Percentiles rank a stretch among this genome's conserved stretches.
These are phyloP conservation scores for Zaprionus ghesquierei DNA, from an alignment of 1,140 invertebrate species.

Conservation along the genomic window DNA sequence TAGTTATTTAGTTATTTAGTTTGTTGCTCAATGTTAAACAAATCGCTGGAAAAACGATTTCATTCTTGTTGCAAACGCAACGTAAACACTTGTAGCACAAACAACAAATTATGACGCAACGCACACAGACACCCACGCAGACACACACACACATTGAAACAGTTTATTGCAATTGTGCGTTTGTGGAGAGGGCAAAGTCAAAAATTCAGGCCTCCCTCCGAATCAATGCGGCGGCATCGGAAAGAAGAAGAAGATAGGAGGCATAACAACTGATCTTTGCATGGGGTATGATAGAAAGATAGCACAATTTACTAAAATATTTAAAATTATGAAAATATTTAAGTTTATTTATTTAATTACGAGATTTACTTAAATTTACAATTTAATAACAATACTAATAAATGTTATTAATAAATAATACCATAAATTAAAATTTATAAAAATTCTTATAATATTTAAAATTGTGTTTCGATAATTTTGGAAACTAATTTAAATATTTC, in stretches of 20 bases:
- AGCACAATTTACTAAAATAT: no score
- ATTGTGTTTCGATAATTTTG: no score
- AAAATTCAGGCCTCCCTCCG: background rate
- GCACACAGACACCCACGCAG: background rate
- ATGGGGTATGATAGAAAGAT: no score
- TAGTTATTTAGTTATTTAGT: background rate
- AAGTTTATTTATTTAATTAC: no score
- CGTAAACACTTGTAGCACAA: slow-evolving; percentile 20
- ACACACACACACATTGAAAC: background rate
- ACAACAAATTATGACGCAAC: slow-evolving; percentile 25
- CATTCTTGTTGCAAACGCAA: slow-evolving; percentile 1
- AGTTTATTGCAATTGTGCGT: slow-evolving; percentile 10
- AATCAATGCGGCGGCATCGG: background rate
- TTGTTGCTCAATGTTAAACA: slow-evolving; percentile 12
- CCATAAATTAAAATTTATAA: no score
- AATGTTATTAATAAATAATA: no score
- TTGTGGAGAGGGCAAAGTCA: slow-evolving; percentile 3
- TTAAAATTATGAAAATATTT: no score
- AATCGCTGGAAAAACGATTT: background rate
- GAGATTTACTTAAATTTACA: no score
- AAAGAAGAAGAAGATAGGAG: background rate
- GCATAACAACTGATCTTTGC: background rate
- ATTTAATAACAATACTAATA: no score
- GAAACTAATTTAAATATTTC: no score
- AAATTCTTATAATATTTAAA: no score